phyloP scores from a whole-genome alignment of 1,140 invertebrate genomes.

The Dinoponera quadriceps region DNA sequence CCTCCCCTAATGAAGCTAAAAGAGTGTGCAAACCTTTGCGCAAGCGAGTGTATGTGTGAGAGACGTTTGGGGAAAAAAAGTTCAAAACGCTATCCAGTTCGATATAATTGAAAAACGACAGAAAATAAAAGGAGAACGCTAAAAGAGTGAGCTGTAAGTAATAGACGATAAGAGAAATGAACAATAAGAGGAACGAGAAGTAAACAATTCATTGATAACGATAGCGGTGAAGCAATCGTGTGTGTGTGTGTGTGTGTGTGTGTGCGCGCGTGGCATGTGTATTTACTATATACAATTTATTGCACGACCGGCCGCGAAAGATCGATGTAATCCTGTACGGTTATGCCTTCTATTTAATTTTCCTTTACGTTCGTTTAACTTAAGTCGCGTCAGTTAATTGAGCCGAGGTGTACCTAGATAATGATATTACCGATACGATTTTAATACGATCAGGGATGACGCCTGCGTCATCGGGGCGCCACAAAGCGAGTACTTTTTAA shows the following conservation, averaged over 20 bases:
- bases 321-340: conserved; percentile 38
- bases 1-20: too few species aligned
- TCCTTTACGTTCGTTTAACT: neutral
- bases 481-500: neutral
- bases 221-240: neutral
- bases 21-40: too few species aligned
- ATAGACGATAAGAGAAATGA: too few species aligned
- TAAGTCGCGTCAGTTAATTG: conserved; percentile 34
- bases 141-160: too few species aligned
- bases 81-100: too few species aligned
- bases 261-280: neutral
- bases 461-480: neutral
- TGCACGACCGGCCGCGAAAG: neutral
- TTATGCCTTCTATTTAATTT: conserved; percentile 36
- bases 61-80: too few species aligned
- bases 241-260: neutral
- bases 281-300: conserved; percentile 19
- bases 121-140: too few species aligned
- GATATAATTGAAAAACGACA: too few species aligned
- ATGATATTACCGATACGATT: conserved; percentile 15
- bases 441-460: neutral
- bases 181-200: too few species aligned
- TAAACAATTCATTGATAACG: too few species aligned
- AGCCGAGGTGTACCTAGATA: conserved; percentile 17
- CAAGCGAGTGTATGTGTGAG: too few species aligned